Percentiles rank a stretch among this genome's conserved stretches.
Conservation (phyloP, 2,888 invertebrate species). For the Melanostoma mellinum region DNA sequence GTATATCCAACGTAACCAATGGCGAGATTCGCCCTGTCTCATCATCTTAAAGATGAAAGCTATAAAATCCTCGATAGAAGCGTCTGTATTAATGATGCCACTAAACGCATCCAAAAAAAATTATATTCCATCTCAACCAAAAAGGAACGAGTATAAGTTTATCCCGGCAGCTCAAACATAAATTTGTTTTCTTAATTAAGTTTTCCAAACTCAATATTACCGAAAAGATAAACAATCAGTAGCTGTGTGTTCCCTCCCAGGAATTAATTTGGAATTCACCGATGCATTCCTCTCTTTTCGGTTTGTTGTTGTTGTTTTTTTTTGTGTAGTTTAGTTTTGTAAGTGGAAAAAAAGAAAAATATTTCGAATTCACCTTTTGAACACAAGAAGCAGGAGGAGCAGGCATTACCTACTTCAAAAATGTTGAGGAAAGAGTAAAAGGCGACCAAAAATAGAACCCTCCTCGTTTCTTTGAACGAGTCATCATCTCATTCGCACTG, state of each 20-base stretch:
- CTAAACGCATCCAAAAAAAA: constrained; percentile 36
- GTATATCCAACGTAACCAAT: constrained; percentile 31
- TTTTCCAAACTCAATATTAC: constrained; percentile 70
- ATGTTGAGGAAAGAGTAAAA: constrained; percentile 9
- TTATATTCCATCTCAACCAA: constrained; percentile 22
- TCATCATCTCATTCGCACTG: constrained; percentile 47
- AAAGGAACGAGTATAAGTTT: background rate
- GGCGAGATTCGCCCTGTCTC: constrained; percentile 21
- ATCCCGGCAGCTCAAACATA: constrained; percentile 45
- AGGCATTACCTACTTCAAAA: background rate
- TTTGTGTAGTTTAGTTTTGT: background rate
- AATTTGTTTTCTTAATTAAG: constrained; percentile 70
- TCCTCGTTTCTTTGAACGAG: constrained; percentile 32
- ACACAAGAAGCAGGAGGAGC: background rate
- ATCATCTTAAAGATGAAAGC: constrained; percentile 30
- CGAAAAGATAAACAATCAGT: constrained; percentile 70
- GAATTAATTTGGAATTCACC: constrained; percentile 69
- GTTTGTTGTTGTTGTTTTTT: constrained; percentile 23
- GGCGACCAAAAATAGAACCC: constrained; percentile 55
- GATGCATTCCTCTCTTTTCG: constrained; percentile 52
- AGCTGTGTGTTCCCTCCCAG: constrained; percentile 44
- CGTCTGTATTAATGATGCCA: constrained; percentile 8
- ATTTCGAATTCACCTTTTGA: constrained; percentile 14
- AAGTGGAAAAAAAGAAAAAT: constrained; percentile 18
- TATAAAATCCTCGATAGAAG: constrained; percentile 31